Percentiles rank a stretch among this genome's conserved stretches.
These are phyloP conservation scores for Lepidothrix coronata DNA, from an alignment of 2,113 vertebrate genomes.

Conservation along the genomic window DNA sequence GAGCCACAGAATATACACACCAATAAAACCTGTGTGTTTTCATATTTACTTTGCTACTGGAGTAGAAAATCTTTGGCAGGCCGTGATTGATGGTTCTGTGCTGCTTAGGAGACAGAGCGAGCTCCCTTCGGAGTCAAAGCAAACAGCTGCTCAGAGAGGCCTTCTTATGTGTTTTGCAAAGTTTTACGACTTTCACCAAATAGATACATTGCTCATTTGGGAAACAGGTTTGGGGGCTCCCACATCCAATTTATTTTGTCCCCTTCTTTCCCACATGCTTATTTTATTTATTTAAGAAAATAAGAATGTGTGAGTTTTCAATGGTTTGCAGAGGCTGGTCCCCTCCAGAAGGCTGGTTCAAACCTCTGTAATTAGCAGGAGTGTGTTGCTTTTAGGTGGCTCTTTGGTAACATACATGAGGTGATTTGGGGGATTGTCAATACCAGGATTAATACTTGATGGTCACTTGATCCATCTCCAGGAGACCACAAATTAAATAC, in stretches of 20 bases:
- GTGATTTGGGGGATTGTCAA: not conserved
- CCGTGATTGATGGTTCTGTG: slow-evolving; percentile 44
- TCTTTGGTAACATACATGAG: slow-evolving; percentile 8
- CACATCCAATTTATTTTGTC: slow-evolving; percentile 48
- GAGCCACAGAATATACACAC: not conserved
- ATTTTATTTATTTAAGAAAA: slow-evolving; percentile 49
- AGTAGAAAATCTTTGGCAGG: slow-evolving; percentile 53
- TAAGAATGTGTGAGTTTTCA: not conserved
- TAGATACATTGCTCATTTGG: slow-evolving; percentile 40
- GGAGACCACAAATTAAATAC: not conserved
- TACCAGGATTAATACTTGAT: not conserved
- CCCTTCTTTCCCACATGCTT: slow-evolving; percentile 31
- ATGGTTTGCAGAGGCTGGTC: not conserved
- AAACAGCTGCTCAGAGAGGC: slow-evolving; percentile 49
- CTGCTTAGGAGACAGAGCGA: slow-evolving; percentile 42
- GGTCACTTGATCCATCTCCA: not conserved
- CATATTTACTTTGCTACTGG: slow-evolving; percentile 56
- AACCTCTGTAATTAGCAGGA: slow-evolving; percentile 44
- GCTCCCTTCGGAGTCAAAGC: slow-evolving; percentile 52
- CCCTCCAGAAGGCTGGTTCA: not conserved
- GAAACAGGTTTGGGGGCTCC: slow-evolving; percentile 53
- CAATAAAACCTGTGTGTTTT: slow-evolving; percentile 34
- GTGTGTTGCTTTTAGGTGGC: slow-evolving; percentile 29
- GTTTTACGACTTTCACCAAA: slow-evolving; percentile 54
- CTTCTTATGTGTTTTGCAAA: slow-evolving; percentile 41